Conservation (phyloP, 2,113 vertebrate genomes). For the Ellobius talpinus region DNA sequence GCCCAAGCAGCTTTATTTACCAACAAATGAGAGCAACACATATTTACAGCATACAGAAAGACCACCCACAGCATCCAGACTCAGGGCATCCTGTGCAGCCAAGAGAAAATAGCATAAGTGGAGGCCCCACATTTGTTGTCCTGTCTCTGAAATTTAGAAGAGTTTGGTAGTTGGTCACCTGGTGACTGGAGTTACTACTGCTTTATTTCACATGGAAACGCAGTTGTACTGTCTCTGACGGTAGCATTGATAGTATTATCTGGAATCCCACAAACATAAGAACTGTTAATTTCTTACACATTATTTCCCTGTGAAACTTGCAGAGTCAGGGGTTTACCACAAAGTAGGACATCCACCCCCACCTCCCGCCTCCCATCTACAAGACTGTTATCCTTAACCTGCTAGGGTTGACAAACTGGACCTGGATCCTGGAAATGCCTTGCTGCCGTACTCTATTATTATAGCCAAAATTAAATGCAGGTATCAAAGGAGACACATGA, state of each 20-base stretch:
- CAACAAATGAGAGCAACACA: too few relatives aligned
- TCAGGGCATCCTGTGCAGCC: neutral
- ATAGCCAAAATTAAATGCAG: conserved; percentile 34
- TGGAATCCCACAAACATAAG: neutral
- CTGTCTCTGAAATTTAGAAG: neutral
- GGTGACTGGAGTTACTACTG: neutral
- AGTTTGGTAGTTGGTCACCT: neutral
- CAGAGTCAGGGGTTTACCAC: neutral
- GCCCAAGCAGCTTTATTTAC: too few relatives aligned
- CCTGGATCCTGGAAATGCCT: neutral
- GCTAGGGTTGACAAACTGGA: neutral
- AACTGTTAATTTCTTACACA: neutral
- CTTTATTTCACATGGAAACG: neutral
- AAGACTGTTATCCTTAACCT: neutral
- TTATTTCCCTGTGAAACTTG: neutral
- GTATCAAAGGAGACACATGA: conserved; percentile 7
- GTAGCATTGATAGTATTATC: neutral
- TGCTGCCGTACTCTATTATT: neutral
- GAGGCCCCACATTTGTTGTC: neutral
- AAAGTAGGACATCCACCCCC: neutral
- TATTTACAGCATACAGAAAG: too few relatives aligned
- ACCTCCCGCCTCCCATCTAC: neutral
- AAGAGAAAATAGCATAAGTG: neutral
- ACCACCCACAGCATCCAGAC: neutral
- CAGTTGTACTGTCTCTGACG: neutral